These are phyloP conservation scores for Microchirus variegatus DNA, from an alignment of 2,797 vertebrate genomes.

Conservation along the genomic window DNA sequence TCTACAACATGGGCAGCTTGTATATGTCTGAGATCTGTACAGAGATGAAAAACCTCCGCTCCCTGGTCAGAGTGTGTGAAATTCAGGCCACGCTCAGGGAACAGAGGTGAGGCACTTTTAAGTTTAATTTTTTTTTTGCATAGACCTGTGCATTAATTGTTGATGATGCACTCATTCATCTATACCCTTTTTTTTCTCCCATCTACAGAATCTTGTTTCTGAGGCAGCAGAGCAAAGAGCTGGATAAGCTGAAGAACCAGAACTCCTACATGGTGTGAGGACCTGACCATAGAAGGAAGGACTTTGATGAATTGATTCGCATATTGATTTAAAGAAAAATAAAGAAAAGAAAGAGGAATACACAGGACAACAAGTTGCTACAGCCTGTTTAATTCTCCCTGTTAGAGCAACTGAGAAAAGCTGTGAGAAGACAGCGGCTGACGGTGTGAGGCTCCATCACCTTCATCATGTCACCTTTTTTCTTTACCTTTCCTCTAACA, in stretches of 20 bases:
- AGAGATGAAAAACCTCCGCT: constrained; percentile 99
- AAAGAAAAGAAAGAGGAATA: constrained; percentile 26
- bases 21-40: constrained; percentile 99
- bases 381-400: constrained; percentile 43
- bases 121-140: neutral
- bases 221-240: constrained; percentile 99
- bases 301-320: constrained; percentile 40
- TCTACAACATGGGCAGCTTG: constrained; percentile 97
- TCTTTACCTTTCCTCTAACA: neutral
- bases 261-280: constrained; percentile 99
- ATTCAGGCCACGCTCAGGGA: constrained; percentile 99
- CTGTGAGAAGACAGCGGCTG: constrained; percentile 36
- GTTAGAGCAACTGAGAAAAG: constrained; percentile 33
- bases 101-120: constrained; percentile 89
- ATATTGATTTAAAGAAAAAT: constrained; percentile 8
- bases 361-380: constrained; percentile 52
- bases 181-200: neutral
- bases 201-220: constrained; percentile 93
- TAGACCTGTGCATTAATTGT: neutral
- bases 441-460: constrained; percentile 38
- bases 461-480: constrained; percentile 34
- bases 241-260: constrained; percentile 99
- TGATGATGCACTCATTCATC: neutral
- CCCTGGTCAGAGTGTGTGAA: constrained; percentile 98
- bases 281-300: constrained; percentile 62